These are phyloP conservation scores for Cynodonichthys magdalenae DNA, from an alignment of 2,797 vertebrate species.

Conservation along the genomic window DNA sequence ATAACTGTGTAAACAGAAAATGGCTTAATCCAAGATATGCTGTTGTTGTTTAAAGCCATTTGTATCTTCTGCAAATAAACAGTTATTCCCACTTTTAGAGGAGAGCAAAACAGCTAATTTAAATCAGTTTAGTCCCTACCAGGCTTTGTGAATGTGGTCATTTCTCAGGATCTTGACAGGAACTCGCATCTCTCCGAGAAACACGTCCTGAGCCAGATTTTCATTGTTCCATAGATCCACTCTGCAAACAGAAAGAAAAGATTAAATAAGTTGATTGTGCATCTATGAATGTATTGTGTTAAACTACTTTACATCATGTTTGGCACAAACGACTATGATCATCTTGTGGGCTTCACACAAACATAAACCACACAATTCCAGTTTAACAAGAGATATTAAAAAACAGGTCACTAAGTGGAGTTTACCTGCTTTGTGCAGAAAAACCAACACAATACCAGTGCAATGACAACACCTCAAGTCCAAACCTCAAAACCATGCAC, in stretches of 20 bases:
- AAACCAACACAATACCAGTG: constrained; percentile 73
- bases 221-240: constrained; percentile 98
- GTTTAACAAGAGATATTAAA: constrained; percentile 8
- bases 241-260: constrained; percentile 79
- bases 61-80: too few relatives aligned
- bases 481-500: constrained; percentile 84
- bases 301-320: neutral
- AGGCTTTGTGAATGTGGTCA: constrained; percentile 90
- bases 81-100: too few relatives aligned
- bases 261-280: constrained; percentile 8
- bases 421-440: constrained; percentile 51
- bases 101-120: neutral
- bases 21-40: too few relatives aligned
- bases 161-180: constrained; percentile 91
- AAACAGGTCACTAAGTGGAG: constrained; percentile 10
- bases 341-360: constrained; percentile 26
- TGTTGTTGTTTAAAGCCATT: too few relatives aligned
- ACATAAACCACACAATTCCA: constrained; percentile 34
- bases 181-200: constrained; percentile 94
- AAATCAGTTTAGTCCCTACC: constrained; percentile 77
- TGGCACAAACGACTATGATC: neutral
- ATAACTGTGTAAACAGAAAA: too few relatives aligned
- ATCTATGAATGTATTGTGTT: neutral
- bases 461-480: constrained; percentile 80
- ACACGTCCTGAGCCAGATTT: constrained; percentile 94